These are phyloP conservation scores for Neoascia interrupta DNA, from an alignment of 2,888 invertebrate genomes.

Conservation along the genomic window DNA sequence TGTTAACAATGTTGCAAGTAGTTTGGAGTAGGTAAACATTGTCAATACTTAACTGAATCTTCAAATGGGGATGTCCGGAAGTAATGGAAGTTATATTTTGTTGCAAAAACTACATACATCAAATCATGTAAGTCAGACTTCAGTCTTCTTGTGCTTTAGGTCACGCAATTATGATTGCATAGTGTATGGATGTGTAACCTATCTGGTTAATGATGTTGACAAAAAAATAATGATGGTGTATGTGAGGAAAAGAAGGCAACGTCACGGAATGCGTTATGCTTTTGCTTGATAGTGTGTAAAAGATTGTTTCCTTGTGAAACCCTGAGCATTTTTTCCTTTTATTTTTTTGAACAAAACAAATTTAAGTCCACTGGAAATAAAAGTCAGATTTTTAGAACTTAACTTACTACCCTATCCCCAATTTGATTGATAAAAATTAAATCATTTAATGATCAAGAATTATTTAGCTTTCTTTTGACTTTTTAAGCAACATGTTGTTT, in stretches of 20 bases:
- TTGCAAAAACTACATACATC: slow-evolving; percentile 30
- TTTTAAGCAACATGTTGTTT: slow-evolving; percentile 62
- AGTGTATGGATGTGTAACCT: slow-evolving; percentile 22
- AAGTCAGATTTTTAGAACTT: slow-evolving; percentile 9
- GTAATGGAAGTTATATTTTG: not conserved
- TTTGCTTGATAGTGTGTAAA: slow-evolving; percentile 46
- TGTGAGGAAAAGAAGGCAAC: slow-evolving; percentile 41
- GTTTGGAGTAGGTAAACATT: not conserved
- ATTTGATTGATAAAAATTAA: slow-evolving; percentile 40
- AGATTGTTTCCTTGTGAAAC: slow-evolving; percentile 68
- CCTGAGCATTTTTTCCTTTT: slow-evolving; percentile 65
- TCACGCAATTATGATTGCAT: slow-evolving; percentile 41
- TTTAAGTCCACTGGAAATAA: slow-evolving; percentile 21
- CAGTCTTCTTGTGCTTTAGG: slow-evolving; percentile 38
- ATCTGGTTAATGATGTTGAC: not conserved
- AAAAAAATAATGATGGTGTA: slow-evolving; percentile 24
- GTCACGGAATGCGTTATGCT: slow-evolving; percentile 25
- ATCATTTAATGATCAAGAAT: slow-evolving; percentile 44
- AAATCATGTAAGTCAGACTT: slow-evolving; percentile 51
- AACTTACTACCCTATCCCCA: slow-evolving; percentile 66
- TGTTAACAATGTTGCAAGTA: slow-evolving; percentile 45
- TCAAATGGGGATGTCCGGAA: slow-evolving; percentile 13
- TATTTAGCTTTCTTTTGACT: slow-evolving; percentile 37
- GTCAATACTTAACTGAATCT: not conserved
- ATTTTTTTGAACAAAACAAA: slow-evolving; percentile 20